Evolutionary conservation across 2,888 invertebrate genomes (phyloP).

Genomic region (Nysson spinosus): DNA sequence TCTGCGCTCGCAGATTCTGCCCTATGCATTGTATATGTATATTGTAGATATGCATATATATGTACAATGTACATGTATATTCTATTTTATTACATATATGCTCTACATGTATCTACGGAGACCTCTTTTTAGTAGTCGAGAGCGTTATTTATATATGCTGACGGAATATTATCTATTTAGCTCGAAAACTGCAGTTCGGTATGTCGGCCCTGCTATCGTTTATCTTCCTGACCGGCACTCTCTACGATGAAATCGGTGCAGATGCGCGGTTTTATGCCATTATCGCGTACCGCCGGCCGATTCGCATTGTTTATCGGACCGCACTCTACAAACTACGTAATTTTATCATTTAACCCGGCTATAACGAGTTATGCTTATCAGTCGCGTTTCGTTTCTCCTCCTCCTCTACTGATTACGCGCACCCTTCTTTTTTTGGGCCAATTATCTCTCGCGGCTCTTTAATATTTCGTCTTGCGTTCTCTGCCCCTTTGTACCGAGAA

Average conservation of each 20-base stretch:
- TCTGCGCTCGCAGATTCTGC: background rate
- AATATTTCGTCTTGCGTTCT: no score
- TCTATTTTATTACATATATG: no score
- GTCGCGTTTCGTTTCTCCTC: slow-evolving; percentile 40
- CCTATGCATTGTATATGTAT: no score
- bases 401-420: slow-evolving; percentile 48
- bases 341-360: slow-evolving; percentile 47
- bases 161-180: slow-evolving; percentile 48
- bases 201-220: slow-evolving; percentile 18
- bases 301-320: slow-evolving; percentile 48
- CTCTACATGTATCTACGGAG: background rate
- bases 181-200: slow-evolving; percentile 45
- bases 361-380: slow-evolving; percentile 46
- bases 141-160: slow-evolving; percentile 33
- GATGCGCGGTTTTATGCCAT: background rate
- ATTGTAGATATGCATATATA: no score
- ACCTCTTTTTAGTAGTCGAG: slow-evolving; percentile 7
- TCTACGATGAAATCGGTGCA: slow-evolving; percentile 17
- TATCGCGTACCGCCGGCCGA: background rate
- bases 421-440: slow-evolving; percentile 10
- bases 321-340: slow-evolving; percentile 27
- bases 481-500: no score
- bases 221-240: slow-evolving; percentile 25
- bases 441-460: no score
- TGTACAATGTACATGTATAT: no score